These are phyloP conservation scores for Heliconius himera DNA, from an alignment of 1,140 invertebrate genomes.

Conservation along the genomic window DNA sequence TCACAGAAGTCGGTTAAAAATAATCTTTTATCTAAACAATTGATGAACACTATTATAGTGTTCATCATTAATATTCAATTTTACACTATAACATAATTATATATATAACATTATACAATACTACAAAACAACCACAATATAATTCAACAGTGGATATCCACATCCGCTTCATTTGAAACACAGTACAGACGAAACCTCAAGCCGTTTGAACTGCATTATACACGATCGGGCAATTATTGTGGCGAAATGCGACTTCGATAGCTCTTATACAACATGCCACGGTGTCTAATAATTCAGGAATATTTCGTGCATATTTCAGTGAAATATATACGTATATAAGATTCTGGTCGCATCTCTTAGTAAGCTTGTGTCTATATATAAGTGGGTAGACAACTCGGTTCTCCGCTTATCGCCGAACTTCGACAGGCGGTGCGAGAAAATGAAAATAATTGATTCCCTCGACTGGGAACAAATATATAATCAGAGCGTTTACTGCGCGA, in stretches of 20 bases:
- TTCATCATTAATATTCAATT: no score
- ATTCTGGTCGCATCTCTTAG: neutral
- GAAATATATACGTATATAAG: neutral
- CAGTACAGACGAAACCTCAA: neutral
- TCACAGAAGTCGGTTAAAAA: no score
- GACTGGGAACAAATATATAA: no score
- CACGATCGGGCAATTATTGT: neutral
- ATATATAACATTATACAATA: neutral
- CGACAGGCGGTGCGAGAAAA: no score
- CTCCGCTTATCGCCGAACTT: no score
- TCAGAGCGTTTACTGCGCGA: no score
- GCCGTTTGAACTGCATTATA: neutral
- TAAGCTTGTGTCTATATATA: no score
- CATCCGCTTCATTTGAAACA: neutral
- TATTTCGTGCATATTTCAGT: neutral
- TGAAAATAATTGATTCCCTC: no score
- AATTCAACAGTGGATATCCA: neutral
- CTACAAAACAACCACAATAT: constrained; percentile 1
- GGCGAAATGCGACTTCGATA: constrained; percentile 8
- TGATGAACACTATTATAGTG: no score
- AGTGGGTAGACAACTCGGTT: no score
- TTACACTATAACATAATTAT: neutral
- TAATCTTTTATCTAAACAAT: no score
- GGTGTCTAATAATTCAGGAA: neutral
- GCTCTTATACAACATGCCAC: neutral